Percentiles rank a stretch among this genome's conserved stretches.
Evolutionary conservation across 1,140 invertebrate genomes (phyloP).

Genomic region (Sminthurides bifidus): DNA sequence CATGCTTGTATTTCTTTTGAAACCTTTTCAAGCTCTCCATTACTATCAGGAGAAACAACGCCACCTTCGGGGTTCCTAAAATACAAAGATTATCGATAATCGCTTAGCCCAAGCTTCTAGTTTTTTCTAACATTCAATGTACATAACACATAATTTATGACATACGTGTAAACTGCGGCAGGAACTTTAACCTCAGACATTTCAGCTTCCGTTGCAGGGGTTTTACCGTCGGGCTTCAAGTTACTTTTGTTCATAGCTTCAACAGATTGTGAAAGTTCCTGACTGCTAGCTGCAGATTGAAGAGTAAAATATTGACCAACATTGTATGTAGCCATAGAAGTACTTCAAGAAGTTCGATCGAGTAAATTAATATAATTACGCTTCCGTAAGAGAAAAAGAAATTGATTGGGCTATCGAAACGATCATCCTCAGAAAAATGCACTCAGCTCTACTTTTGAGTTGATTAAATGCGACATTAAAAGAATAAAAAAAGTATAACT

Average conservation of each 20-base stretch:
- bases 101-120: too few species aligned
- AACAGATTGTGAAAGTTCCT: slow-evolving; percentile 43
- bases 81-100: too few species aligned
- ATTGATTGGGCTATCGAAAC: too few species aligned
- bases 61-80: slow-evolving; percentile 37
- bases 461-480: not conserved
- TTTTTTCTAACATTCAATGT: not conserved
- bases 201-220: too few species aligned
- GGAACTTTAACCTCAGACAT: not conserved
- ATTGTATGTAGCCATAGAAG: not conserved
- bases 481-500: not conserved
- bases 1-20: slow-evolving; percentile 55
- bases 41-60: slow-evolving; percentile 48
- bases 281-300: slow-evolving; percentile 48
- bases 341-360: not conserved
- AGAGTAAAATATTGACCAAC: not conserved
- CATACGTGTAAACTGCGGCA: slow-evolving; percentile 10
- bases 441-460: not conserved
- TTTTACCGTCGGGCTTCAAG: slow-evolving; percentile 4
- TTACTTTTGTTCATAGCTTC: not conserved
- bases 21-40: slow-evolving; percentile 49
- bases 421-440: too few species aligned
- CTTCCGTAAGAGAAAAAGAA: not conserved
- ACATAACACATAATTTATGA: not conserved
- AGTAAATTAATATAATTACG: not conserved